Base-by-base conservation (phyloP, 2,888 invertebrate genomes). In the Drosophila atripex region DNA sequence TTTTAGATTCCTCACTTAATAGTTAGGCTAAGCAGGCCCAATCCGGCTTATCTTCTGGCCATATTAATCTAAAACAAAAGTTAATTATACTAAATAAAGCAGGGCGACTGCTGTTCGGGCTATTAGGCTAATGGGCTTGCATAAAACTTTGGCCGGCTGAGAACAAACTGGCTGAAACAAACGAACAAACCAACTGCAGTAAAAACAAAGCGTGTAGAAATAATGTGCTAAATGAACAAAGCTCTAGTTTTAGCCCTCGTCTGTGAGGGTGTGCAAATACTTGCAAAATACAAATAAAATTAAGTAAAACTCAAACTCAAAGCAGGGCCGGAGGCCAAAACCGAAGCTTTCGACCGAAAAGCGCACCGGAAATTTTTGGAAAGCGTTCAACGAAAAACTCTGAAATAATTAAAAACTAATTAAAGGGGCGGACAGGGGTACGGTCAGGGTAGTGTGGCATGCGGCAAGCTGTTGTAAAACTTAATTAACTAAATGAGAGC, bases 351-450 rank as follows among this genome's bases (percentile, higher is more conserved):
- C 45, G 41, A 7, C 69, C 52, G 30, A 50, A 78, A 58, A 68
- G 56, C 50, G 21, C 39, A 53, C 47, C 47, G 49, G 46, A 65
- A 56, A 68, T 52, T 64, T 58, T 70, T 58, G 58, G 69, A 68
- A 63, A 60, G 41, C 54, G 70, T 55, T 59, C 59, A 76, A 50
- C 51, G 66, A 57, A 59, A 64, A 49, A 60, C 79, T 73, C 76
- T 55, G 72, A 75, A 77, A 80, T 83, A 83, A 83, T 83, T 83
- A 85, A 85, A 83, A 82, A 80, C 77, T 84, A 84, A 82, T 82
- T 82, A 84, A 78, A 75, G 72, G 75, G 70, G 64, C 51, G 55
- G 21, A 8, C 32, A 16, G 12, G 11, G 7, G 38, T 11, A 5
- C 8, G 14, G 30, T 3, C 9, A 5, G 11, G 12, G 30, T 3